Conservation (phyloP, 2,888 invertebrate genomes). For the Bombyx huttoni region DNA sequence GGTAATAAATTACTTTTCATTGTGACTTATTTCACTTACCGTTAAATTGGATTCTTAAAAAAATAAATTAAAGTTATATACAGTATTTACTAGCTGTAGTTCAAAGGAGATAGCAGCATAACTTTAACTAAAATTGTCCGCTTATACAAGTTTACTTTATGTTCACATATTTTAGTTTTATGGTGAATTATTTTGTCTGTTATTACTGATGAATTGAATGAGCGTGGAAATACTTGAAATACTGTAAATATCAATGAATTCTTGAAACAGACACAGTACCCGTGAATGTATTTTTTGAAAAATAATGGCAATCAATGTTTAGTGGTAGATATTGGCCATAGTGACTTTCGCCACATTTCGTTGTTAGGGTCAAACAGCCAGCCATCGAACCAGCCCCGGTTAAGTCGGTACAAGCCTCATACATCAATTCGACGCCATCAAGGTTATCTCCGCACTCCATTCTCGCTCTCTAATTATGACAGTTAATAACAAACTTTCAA, state of each 20-base stretch:
- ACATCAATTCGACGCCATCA: constrained; percentile 29
- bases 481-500: constrained; percentile 27
- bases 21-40: constrained; percentile 36
- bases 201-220: not conserved
- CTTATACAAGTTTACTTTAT: not conserved
- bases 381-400: constrained; percentile 29
- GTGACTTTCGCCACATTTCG: constrained; percentile 63
- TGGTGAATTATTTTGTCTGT: not conserved
- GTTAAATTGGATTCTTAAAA: constrained; percentile 30
- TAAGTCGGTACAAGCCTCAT: constrained; percentile 25
- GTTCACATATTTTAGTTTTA: not conserved
- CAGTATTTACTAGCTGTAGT: not conserved
- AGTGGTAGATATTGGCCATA: constrained; percentile 27
- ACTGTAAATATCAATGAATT: not conserved
- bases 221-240: not conserved
- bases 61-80: constrained; percentile 22
- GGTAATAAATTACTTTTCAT: constrained; percentile 23
- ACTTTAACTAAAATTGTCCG: not conserved
- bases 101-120: not conserved
- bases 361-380: constrained; percentile 42
- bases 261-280: not conserved
- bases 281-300: too few relatives aligned
- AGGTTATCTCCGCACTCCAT: constrained; percentile 26
- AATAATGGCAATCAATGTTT: not conserved
- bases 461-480: constrained; percentile 17